A percentile compares a stretch with the other conserved stretches of the same genome.
Evolutionary conservation across 2,113 vertebrate species (phyloP).

Genomic region (Clarias magur): DNA sequence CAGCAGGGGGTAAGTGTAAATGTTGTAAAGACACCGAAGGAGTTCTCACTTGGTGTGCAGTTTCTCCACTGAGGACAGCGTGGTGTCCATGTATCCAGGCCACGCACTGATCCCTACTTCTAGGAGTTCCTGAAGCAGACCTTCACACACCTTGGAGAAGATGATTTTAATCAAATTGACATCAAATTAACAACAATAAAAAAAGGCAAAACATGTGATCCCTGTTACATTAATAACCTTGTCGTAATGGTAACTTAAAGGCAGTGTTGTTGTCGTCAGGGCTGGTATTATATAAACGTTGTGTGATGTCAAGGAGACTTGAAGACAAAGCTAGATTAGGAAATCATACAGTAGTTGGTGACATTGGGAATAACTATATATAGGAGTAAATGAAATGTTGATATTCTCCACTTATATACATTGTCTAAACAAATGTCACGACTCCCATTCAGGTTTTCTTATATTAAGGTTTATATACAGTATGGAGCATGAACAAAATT

Average conservation of each 20-base stretch:
- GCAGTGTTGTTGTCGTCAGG: neutral
- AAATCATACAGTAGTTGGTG: neutral
- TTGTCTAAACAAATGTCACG: neutral
- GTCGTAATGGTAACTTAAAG: neutral
- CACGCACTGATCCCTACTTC: slow-evolving; percentile 83
- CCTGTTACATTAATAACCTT: neutral
- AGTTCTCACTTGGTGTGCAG: slow-evolving; percentile 81
- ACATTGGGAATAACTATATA: too few relatives aligned
- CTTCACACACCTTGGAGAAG: slow-evolving; percentile 84
- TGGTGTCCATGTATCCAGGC: slow-evolving; percentile 89
- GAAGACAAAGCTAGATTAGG: neutral
- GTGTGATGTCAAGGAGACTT: neutral
- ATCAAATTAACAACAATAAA: too few relatives aligned
- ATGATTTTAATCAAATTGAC: neutral
- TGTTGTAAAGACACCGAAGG: neutral
- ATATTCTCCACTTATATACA: too few relatives aligned
- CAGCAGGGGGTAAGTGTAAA: neutral
- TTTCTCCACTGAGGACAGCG: slow-evolving; percentile 78
- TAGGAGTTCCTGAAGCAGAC: slow-evolving; percentile 82
- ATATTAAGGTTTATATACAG: too few relatives aligned
- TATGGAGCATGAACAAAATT: neutral
- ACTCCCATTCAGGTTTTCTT: neutral
- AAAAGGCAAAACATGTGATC: neutral
- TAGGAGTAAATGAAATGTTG: too few relatives aligned
- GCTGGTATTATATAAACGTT: neutral